A percentile compares a stretch with the other conserved stretches of the same genome.
Conservation (phyloP, 2,113 vertebrate genomes). For the Peromyscus leucopus region DNA sequence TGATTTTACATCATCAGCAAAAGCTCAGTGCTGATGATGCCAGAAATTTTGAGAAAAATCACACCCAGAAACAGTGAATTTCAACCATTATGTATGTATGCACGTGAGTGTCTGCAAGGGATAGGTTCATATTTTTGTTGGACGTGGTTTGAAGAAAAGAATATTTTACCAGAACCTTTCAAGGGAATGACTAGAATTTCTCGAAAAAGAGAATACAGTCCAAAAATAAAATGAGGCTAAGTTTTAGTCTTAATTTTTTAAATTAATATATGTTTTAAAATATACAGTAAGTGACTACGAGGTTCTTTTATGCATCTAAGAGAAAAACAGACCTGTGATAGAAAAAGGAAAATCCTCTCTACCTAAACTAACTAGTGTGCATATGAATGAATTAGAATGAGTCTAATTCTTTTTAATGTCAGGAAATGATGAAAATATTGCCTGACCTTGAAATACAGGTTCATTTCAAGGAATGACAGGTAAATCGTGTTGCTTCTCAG, state of each 20-base stretch:
- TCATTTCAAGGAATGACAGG: neutral
- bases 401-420: neutral
- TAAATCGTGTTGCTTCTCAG: neutral
- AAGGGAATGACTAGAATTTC: neutral
- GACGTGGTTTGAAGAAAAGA: neutral
- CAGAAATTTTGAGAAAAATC: neutral
- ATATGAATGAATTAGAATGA: neutral
- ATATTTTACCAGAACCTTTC: neutral
- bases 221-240: neutral
- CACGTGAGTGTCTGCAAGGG: neutral
- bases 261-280: slow-evolving; percentile 25
- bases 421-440: slow-evolving; percentile 21
- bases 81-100: neutral
- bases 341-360: neutral
- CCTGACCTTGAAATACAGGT: neutral
- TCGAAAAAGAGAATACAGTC: neutral
- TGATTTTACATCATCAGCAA: slow-evolving; percentile 1
- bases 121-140: neutral
- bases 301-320: neutral
- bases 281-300: neutral
- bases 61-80: neutral
- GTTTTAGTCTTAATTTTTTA: slow-evolving; percentile 26
- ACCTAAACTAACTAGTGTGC: neutral
- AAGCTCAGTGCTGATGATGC: neutral
- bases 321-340: neutral